phyloP scores from a whole-genome alignment of 2,113 vertebrate species.

The Fulica atra region DNA sequence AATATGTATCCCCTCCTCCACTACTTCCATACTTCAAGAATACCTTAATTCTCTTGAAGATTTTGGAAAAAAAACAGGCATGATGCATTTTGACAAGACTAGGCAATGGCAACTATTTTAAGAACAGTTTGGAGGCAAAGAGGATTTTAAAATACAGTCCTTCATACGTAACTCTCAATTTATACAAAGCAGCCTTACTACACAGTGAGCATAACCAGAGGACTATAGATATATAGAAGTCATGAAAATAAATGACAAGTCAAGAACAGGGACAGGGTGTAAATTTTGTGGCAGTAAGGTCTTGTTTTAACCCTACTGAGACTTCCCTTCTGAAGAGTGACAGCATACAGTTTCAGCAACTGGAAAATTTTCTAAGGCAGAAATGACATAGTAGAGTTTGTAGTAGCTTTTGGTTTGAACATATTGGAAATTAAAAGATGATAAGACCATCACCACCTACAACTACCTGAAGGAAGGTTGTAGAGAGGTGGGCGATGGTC shows the following conservation, averaged over 20 bases:
- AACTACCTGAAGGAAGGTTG: no score
- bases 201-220: not conserved
- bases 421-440: not conserved
- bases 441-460: no score
- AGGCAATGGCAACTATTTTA: not conserved
- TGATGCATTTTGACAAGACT: conserved; percentile 11
- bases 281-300: not conserved
- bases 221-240: not conserved
- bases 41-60: conserved; percentile 1
- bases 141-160: conserved; percentile 17
- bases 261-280: accelerated
- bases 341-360: not conserved
- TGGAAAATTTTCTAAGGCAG: not conserved
- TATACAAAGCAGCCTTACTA: not conserved
- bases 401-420: not conserved
- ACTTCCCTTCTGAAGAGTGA: not conserved
- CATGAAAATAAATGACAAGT: not conserved
- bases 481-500: no score
- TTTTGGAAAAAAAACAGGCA: not conserved
- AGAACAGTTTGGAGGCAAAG: not conserved
- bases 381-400: not conserved
- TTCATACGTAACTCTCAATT: not conserved
- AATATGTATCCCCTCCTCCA: not conserved
- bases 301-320: not conserved
- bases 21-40: not conserved